A percentile compares a stretch with the other conserved stretches of the same genome.
Evolutionary conservation across 2,113 vertebrate species (phyloP).

Genomic region (Gymnogyps californianus): DNA sequence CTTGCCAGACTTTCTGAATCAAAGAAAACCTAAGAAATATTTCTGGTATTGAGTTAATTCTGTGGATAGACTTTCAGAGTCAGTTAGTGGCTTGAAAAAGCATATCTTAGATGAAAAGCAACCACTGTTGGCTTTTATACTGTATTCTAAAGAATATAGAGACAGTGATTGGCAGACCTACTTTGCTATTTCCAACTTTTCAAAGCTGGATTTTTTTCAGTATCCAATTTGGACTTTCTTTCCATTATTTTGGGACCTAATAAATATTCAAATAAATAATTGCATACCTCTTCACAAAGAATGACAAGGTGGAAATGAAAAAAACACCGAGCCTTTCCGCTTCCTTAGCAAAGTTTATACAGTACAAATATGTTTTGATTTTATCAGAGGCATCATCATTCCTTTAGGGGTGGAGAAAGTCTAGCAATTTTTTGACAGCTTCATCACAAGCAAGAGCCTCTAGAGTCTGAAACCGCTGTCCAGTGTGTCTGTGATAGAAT

Average conservation of each 20-base stretch:
- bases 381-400: slow-evolving; percentile 33
- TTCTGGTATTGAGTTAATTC: background rate
- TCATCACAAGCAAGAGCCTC: slow-evolving; percentile 30
- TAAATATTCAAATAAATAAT: slow-evolving; percentile 35
- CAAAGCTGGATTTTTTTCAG: background rate
- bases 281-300: background rate
- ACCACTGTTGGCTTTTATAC: background rate
- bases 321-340: background rate
- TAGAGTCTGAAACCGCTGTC: slow-evolving; percentile 47
- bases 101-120: background rate
- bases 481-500: slow-evolving; percentile 47
- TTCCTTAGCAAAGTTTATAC: slow-evolving; percentile 19
- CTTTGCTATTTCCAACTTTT: background rate
- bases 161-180: background rate
- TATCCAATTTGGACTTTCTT: background rate
- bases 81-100: background rate
- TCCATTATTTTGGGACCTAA: background rate
- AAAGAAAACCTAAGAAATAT: background rate
- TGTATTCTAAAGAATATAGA: background rate
- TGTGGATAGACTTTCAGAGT: background rate
- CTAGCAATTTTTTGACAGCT: slow-evolving; percentile 37
- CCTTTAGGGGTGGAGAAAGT: slow-evolving; percentile 2
- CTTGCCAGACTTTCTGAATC: background rate
- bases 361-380: slow-evolving; percentile 17
- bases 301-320: background rate